phyloP scores from a whole-genome alignment of 2,888 invertebrate genomes.

The Horisme vitalbata region DNA sequence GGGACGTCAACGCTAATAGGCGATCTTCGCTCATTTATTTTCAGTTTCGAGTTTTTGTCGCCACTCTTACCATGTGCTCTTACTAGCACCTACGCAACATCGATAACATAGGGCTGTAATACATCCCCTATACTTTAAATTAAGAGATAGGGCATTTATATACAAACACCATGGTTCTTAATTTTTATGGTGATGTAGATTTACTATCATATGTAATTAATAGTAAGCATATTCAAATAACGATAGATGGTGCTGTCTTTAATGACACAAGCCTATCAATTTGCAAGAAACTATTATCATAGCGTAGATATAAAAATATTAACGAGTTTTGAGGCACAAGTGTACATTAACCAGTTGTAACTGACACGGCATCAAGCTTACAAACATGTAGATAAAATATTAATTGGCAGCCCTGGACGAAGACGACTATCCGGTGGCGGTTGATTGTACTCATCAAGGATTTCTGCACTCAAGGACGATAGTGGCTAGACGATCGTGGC shows the following conservation, averaged over 20 bases:
- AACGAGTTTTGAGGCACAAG: slow-evolving; percentile 43
- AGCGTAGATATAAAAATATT: slow-evolving; percentile 37
- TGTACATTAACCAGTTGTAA: slow-evolving; percentile 45
- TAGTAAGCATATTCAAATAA: slow-evolving; percentile 14
- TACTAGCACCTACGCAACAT: slow-evolving; percentile 63
- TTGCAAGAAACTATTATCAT: slow-evolving; percentile 28
- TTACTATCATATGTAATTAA: too few species aligned
- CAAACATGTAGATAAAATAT: slow-evolving; percentile 58
- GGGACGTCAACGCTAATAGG: slow-evolving; percentile 56
- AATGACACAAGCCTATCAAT: slow-evolving; percentile 28
- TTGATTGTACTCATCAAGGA: slow-evolving; percentile 83
- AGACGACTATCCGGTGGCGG: slow-evolving; percentile 77
- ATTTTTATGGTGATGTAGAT: too few species aligned
- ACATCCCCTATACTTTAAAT: slow-evolving; percentile 8
- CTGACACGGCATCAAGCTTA: slow-evolving; percentile 40
- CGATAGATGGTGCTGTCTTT: slow-evolving; percentile 18
- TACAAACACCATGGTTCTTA: too few species aligned
- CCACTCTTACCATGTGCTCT: slow-evolving; percentile 43
- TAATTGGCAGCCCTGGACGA: slow-evolving; percentile 74
- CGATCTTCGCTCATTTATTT: slow-evolving; percentile 67
- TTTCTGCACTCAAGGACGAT: slow-evolving; percentile 81
- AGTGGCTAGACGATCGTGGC: slow-evolving; percentile 70
- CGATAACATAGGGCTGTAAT: slow-evolving; percentile 53
- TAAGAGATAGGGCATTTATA: too few species aligned
- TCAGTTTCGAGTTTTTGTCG: slow-evolving; percentile 70